Percentiles rank a stretch among this genome's conserved stretches.
phyloP scores from a whole-genome alignment of 2,888 invertebrate species.

The Drosophila picticornis region DNA sequence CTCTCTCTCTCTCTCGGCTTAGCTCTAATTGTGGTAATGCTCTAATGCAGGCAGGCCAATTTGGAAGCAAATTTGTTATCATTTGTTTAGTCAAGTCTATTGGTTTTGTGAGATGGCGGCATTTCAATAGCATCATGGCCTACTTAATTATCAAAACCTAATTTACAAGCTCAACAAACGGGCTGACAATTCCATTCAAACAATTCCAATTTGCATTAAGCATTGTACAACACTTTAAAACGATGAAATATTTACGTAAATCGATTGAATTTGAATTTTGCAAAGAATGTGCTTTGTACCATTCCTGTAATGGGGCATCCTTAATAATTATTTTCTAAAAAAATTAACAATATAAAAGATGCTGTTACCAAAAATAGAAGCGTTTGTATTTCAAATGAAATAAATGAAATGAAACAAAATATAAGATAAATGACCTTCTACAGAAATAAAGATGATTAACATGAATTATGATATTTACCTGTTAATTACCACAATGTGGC shows the following conservation, averaged over 20 bases:
- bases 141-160: conserved; percentile 26
- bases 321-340: neutral
- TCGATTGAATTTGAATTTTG: neutral
- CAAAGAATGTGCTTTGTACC: neutral
- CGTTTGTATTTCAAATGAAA: neutral
- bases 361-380: neutral
- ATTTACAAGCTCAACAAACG: conserved; percentile 1
- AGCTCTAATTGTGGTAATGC: conserved; percentile 62
- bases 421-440: neutral
- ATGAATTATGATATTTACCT: conserved; percentile 84
- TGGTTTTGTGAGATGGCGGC: conserved; percentile 22
- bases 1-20: conserved; percentile 12
- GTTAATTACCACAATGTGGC: conserved; percentile 88
- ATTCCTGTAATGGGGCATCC: neutral
- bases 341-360: neutral
- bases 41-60: conserved; percentile 38
- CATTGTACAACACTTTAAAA: neutral
- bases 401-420: neutral
- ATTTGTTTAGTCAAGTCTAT: conserved; percentile 34
- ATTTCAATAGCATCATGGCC: neutral
- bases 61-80: conserved; percentile 42
- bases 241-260: neutral
- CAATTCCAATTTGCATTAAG: neutral
- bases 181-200: conserved; percentile 17
- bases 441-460: neutral